These are phyloP conservation scores for Cyclina sinensis DNA, from an alignment of 1,140 invertebrate genomes.

Conservation along the genomic window DNA sequence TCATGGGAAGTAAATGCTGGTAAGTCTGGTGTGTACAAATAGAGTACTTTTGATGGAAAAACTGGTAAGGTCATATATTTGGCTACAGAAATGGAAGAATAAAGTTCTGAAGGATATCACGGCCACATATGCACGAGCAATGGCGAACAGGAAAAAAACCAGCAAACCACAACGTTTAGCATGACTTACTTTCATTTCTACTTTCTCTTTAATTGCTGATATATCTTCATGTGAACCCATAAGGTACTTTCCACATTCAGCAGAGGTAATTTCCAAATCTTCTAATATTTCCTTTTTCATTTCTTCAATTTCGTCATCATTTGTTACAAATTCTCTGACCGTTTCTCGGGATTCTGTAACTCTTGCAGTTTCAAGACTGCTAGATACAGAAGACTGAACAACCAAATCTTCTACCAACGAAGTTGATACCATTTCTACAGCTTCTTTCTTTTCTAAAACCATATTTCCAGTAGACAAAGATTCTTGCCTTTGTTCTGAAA, in stretches of 20 bases:
- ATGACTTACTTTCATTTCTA: constrained; percentile 31
- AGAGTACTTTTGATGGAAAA: not conserved
- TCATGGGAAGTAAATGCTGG: not conserved
- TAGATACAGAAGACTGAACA: not conserved
- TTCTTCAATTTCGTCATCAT: constrained; percentile 54
- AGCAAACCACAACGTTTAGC: not conserved
- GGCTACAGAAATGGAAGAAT: not conserved
- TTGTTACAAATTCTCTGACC: constrained; percentile 47
- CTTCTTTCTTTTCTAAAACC: not conserved
- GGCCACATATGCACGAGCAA: not conserved
- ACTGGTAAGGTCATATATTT: not conserved
- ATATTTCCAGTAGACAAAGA: constrained; percentile 16
- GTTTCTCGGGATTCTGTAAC: constrained; percentile 50
- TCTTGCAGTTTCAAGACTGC: constrained; percentile 35
- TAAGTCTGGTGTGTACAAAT: not conserved
- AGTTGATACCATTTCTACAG: not conserved
- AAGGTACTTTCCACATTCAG: constrained; percentile 55
- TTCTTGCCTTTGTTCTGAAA: constrained; percentile 2
- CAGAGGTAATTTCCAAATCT: constrained; percentile 40
- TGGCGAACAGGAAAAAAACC: not conserved
- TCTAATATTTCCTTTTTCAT: constrained; percentile 60
- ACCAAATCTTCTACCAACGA: not conserved
- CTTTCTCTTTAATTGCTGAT: constrained; percentile 8
- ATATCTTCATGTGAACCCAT: constrained; percentile 53
- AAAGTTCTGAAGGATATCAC: not conserved